Conservation (phyloP, 2,888 invertebrate genomes). For the Blastobasis adustella region DNA sequence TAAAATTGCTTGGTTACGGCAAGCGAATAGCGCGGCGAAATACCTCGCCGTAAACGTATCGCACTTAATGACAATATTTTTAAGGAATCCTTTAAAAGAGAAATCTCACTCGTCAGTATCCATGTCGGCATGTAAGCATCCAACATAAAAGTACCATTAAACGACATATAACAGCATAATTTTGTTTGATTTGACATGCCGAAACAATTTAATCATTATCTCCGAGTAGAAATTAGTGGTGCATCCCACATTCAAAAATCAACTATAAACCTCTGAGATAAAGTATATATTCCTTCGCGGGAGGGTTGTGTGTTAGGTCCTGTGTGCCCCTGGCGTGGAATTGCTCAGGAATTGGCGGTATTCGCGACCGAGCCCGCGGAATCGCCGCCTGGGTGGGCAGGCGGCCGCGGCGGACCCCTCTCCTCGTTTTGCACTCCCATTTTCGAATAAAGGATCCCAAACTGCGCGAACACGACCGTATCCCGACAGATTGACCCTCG, state of each 20-base stretch:
- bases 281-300: neutral
- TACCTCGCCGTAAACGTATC: neutral
- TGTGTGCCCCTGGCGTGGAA: constrained; percentile 39
- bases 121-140: constrained; percentile 48
- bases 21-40: too few relatives aligned
- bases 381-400: constrained; percentile 66
- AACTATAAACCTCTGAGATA: too few relatives aligned
- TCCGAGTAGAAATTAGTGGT: constrained; percentile 49
- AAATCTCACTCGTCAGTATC: constrained; percentile 54
- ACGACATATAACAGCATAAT: constrained; percentile 74
- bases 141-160: constrained; percentile 61
- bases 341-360: constrained; percentile 70
- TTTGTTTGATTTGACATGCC: constrained; percentile 74
- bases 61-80: constrained; percentile 13
- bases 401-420: constrained; percentile 48
- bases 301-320: constrained; percentile 35
- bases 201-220: constrained; percentile 74
- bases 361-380: constrained; percentile 58
- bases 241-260: constrained; percentile 14
- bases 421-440: constrained; percentile 51
- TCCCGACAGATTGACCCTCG: constrained; percentile 19
- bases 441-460: constrained; percentile 49
- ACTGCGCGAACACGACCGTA: constrained; percentile 32
- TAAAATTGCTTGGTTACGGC: too few relatives aligned
- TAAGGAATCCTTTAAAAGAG: constrained; percentile 41